A percentile compares a stretch with the other conserved stretches of the same genome.
phyloP scores from a whole-genome alignment of 2,888 invertebrate genomes.

The Melanotus villosus region DNA sequence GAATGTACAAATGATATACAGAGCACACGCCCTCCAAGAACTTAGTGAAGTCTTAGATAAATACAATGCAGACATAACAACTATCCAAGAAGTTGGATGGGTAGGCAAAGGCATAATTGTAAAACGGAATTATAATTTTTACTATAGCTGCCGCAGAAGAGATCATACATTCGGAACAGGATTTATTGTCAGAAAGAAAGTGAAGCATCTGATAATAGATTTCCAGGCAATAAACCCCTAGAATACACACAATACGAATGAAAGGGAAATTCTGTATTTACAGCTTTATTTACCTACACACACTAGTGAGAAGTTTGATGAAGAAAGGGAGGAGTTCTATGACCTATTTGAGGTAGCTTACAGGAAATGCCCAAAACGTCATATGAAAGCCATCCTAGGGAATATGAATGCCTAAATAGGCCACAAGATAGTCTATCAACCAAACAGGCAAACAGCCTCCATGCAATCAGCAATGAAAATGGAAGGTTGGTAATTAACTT shows the following conservation, averaged over 20 bases:
- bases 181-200: not conserved
- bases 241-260: too few relatives aligned
- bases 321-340: conserved; percentile 1
- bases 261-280: too few relatives aligned
- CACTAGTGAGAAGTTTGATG: not conserved
- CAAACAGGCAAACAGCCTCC: too few relatives aligned
- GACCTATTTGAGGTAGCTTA: not conserved
- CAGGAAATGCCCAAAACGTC: not conserved
- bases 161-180: conserved; percentile 5
- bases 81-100: not conserved
- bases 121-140: not conserved
- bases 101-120: not conserved
- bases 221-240: too few relatives aligned
- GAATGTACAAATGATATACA: too few relatives aligned
- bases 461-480: not conserved
- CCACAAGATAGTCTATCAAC: too few relatives aligned
- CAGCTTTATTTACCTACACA: not conserved
- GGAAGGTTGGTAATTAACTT: too few relatives aligned
- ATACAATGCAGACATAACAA: not conserved
- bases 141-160: not conserved
- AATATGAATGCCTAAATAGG: too few relatives aligned
- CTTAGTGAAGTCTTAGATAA: not conserved
- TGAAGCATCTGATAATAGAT: too few relatives aligned
- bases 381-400: too few relatives aligned
- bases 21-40: too few relatives aligned